Base-by-base conservation (phyloP, 2,113 vertebrate genomes). In the Psephotus haematonotus region DNA sequence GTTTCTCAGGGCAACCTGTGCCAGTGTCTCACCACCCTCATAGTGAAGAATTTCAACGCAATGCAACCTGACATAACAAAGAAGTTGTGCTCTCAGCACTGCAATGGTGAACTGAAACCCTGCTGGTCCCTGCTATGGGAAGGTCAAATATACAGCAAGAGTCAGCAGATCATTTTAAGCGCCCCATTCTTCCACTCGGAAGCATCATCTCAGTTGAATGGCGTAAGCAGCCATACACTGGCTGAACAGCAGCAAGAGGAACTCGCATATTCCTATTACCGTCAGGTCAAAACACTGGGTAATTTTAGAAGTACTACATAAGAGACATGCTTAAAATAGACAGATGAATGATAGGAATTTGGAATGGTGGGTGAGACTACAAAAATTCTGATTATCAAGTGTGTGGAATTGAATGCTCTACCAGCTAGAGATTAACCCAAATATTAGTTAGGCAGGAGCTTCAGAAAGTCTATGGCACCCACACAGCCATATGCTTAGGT, bases 261-360 rank as follows among this genome's bases (percentile, higher is more conserved):
- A 69, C 80, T 92, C 60, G 14, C 44, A 64, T 60, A 83, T 41
- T 94, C 52, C 69, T 39, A 33, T 55, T 72, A 28, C 47, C 49
- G 27, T 88, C 71, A 92, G 82, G 85, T 83, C 79, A 92, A 70
- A 95, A 83, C 55, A 81, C 50, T 33, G 39, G 39, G 22, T 93
- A 84, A 95, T 93, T 96, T 92, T 93, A 96, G 68, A 81, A 84
- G 76, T 86, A 57, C 82, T 88, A 72, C 82, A 77, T 19, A 67
- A 92, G 64, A 93, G 68, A 77, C 43, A 88, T 7, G 2, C 92
- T 90, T 92, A 94, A 94, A 96, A 94, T 55, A 93, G 68, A 44
- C 81, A 93, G 71, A 84, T 92, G 92, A 95, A 90, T 71, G 50
- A 91, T 55, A 83, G 24, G 68, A 88, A 90, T 93, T 76, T 75